phyloP scores from a whole-genome alignment of 2,797 vertebrate species.

The Pterois miles region DNA sequence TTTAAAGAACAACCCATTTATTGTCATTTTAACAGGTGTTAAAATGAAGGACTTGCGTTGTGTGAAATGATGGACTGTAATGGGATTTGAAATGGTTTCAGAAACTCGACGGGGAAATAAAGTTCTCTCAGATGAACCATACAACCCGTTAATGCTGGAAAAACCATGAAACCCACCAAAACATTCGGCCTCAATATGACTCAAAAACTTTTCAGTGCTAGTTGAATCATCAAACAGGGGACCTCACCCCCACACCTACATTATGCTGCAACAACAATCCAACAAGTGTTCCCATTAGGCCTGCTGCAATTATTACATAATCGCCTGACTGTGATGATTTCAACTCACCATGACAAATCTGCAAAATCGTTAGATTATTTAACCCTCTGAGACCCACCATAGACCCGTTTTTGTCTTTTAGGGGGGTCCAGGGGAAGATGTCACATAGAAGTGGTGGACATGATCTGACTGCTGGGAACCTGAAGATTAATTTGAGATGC shows the following conservation, averaged over 20 bases:
- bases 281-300: not conserved
- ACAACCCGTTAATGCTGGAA: not conserved
- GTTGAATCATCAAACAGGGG: not conserved
- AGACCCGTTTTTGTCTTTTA: no score
- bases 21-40: conserved; percentile 25
- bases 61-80: conserved; percentile 5
- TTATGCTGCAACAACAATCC: not conserved
- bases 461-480: no score
- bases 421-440: no score
- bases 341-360: not conserved
- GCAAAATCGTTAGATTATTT: not conserved
- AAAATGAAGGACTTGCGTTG: conserved; percentile 13
- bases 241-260: not conserved
- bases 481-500: no score
- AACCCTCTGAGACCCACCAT: no score
- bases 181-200: not conserved
- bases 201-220: not conserved
- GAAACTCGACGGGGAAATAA: not conserved
- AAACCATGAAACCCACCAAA: not conserved
- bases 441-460: no score
- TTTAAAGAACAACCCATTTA: conserved; percentile 14
- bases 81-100: conserved; percentile 13
- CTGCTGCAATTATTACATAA: not conserved
- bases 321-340: not conserved
- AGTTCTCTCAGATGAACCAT: not conserved